Percentiles rank a stretch among this genome's conserved stretches.
phyloP scores from a whole-genome alignment of 2,113 vertebrate species.

The Ciconia stormi region DNA sequence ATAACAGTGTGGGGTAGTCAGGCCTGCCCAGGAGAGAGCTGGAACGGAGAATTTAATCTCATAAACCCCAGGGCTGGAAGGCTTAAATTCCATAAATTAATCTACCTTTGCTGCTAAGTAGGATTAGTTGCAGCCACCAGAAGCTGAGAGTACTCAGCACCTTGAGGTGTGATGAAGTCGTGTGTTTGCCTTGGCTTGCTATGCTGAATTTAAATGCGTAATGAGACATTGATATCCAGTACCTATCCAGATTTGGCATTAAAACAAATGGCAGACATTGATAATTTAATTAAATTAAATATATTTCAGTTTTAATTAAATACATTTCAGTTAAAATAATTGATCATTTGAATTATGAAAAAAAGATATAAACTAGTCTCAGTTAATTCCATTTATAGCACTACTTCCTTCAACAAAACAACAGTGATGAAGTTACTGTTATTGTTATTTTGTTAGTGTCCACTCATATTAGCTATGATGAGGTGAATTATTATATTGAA shows the following conservation, averaged over 20 bases:
- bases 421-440: neutral
- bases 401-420: neutral
- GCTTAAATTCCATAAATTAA: constrained; percentile 17
- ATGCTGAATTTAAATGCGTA: neutral
- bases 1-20: neutral
- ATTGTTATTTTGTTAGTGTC: neutral
- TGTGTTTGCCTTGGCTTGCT: neutral
- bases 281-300: neutral
- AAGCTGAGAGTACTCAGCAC: neutral
- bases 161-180: neutral
- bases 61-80: neutral
- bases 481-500: neutral
- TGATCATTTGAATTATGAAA: neutral
- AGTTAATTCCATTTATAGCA: neutral
- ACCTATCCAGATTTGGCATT: constrained; percentile 6
- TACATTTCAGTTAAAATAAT: constrained; percentile 10
- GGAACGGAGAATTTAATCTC: neutral
- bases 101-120: constrained; percentile 4
- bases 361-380: neutral
- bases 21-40: neutral
- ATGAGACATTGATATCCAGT: neutral
- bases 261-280: neutral
- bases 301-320: neutral
- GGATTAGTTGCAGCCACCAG: constrained; percentile 23
- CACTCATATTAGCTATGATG: neutral